Conservation (phyloP, 2,113 vertebrate genomes). For the Atherinomorus stipes region DNA sequence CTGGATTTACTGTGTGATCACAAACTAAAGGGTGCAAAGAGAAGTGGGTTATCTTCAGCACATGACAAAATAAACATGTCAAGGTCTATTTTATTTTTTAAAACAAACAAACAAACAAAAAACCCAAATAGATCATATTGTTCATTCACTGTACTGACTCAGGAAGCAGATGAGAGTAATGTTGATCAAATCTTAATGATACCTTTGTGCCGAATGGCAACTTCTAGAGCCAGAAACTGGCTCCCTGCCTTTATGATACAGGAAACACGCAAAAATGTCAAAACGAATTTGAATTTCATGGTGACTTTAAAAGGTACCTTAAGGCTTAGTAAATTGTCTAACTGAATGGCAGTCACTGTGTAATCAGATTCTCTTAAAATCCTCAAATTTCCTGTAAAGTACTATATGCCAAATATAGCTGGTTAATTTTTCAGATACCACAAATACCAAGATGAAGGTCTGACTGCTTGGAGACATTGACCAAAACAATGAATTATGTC, state of each 20-base stretch:
- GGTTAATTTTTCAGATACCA: not conserved
- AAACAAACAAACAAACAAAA: no score
- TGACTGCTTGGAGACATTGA: not conserved
- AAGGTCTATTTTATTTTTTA: no score
- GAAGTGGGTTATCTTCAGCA: no score
- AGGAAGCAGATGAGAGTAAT: not conserved
- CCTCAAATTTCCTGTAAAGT: not conserved
- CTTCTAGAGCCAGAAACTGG: not conserved
- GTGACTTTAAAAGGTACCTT: not conserved
- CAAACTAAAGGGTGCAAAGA: no score
- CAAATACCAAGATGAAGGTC: not conserved
- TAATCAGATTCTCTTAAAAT: not conserved
- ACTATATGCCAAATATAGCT: not conserved
- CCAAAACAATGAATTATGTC: not conserved
- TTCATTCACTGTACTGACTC: not conserved
- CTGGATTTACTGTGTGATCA: no score
- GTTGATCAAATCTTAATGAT: not conserved
- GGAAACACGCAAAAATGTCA: not conserved
- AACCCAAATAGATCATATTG: not conserved
- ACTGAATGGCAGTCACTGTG: not conserved
- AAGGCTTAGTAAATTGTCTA: not conserved
- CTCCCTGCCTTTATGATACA: not conserved
- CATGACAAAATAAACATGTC: no score
- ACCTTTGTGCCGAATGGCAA: no score
- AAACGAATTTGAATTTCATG: not conserved